Conservation (phyloP, 2,113 vertebrate genomes). For the Ptyas mucosa region DNA sequence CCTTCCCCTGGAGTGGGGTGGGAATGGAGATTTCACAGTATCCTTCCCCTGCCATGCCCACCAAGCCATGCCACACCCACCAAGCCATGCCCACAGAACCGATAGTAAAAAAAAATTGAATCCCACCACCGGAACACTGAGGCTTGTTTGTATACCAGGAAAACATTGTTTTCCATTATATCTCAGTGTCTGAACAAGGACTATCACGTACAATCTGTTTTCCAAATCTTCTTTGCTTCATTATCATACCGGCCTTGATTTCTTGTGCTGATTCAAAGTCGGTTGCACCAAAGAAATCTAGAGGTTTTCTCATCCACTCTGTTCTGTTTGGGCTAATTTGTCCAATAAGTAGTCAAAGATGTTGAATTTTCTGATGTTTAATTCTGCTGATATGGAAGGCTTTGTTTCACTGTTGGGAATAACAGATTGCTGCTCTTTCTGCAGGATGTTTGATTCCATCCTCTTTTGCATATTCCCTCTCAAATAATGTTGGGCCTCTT, state of each 20-base stretch:
- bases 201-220: not conserved
- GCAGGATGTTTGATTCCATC: not conserved
- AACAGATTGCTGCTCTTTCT: not conserved
- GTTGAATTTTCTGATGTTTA: not conserved
- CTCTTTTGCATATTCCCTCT: not conserved
- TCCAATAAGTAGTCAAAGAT: not conserved
- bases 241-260: not conserved
- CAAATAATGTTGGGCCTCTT: not conserved
- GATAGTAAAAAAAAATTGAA: too few species aligned
- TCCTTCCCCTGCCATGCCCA: too few species aligned
- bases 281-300: not conserved
- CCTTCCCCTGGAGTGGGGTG: too few species aligned
- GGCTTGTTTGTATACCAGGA: not conserved
- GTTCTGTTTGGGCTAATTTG: not conserved
- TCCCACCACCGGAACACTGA: not conserved
- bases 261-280: not conserved
- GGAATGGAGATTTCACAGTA: too few species aligned
- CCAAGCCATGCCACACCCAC: too few species aligned
- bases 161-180: not conserved
- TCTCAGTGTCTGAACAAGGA: not conserved
- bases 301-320: not conserved
- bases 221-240: not conserved
- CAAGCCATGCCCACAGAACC: too few species aligned
- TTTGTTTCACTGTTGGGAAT: not conserved
- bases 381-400: not conserved